A percentile compares a stretch with the other conserved stretches of the same genome.
Evolutionary conservation across 1,140 invertebrate genomes (phyloP).

Genomic region (Varroa destructor): DNA sequence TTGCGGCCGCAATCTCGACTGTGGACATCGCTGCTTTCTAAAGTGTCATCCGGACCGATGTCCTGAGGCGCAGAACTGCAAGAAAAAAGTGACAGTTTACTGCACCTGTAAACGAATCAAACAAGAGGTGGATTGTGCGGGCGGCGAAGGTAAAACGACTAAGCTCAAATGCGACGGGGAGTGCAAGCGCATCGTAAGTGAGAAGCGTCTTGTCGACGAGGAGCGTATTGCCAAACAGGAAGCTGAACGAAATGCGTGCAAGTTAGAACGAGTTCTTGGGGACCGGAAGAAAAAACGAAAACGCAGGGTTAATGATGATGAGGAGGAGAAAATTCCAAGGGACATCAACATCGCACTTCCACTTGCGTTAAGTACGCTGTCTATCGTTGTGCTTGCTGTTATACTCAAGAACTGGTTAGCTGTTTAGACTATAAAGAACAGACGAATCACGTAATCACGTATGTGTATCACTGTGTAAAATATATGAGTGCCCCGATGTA

Average conservation of each 20-base stretch:
- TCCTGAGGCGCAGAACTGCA: conserved; percentile 52
- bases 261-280: conserved; percentile 27
- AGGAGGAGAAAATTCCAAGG: not conserved
- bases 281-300: not conserved
- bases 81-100: conserved; percentile 60
- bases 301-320: not conserved
- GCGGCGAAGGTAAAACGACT: conserved; percentile 34
- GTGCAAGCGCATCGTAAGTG: conserved; percentile 36
- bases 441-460: no score
- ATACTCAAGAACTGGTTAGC: no score
- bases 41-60: conserved; percentile 64
- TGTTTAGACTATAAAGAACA: no score
- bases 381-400: no score
- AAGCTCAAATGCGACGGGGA: conserved; percentile 40
- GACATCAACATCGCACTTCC: no score
- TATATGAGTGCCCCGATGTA: no score
- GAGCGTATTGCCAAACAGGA: not conserved
- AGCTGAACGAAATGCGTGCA: conserved; percentile 31
- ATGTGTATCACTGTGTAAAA: no score
- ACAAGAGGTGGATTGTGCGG: conserved; percentile 56
- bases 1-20: conserved; percentile 41
- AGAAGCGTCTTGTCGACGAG: conserved; percentile 29
- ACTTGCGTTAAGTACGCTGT: no score
- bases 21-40: conserved; percentile 57
- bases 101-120: conserved; percentile 66